A percentile compares a stretch with the other conserved stretches of the same genome.
These are phyloP conservation scores for Sparidentex hasta DNA, from an alignment of 2,797 vertebrate species.

Conservation along the genomic window DNA sequence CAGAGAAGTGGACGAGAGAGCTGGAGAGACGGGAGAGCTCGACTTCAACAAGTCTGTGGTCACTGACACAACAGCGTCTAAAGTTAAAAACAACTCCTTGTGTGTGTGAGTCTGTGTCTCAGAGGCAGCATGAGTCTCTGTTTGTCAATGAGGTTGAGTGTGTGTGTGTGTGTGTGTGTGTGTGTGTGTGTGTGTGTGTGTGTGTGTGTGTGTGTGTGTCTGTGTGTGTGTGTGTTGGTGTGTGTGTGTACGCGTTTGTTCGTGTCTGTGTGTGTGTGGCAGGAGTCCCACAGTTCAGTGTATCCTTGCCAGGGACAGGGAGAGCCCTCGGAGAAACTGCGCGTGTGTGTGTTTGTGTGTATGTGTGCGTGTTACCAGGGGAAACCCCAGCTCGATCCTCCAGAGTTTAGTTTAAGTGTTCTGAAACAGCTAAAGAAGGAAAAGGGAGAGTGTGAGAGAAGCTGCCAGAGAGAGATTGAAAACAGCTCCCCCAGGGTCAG, in stretches of 20 bases:
- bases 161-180: not conserved
- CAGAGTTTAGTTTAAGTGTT: slow-evolving; percentile 62
- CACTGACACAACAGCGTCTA: slow-evolving; percentile 18
- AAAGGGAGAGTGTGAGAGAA: slow-evolving; percentile 41
- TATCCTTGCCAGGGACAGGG: slow-evolving; percentile 69
- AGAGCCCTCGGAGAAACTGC: slow-evolving; percentile 62
- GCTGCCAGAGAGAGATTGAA: slow-evolving; percentile 31
- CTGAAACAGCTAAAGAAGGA: slow-evolving; percentile 36
- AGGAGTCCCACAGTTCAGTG: slow-evolving; percentile 62
- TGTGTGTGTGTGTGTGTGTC: slow-evolving; percentile 21
- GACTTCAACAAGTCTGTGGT: slow-evolving; percentile 14
- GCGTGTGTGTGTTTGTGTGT: slow-evolving; percentile 32
- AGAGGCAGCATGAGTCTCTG: slow-evolving; percentile 3
- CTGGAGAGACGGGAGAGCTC: not conserved
- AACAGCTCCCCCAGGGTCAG: slow-evolving; percentile 39
- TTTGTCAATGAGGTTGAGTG: slow-evolving; percentile 40
- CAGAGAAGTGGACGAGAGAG: slow-evolving; percentile 6
- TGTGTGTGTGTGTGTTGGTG: no score
- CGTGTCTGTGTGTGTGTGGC: slow-evolving; percentile 58
- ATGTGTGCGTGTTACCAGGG: slow-evolving; percentile 74
- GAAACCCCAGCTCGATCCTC: slow-evolving; percentile 74
- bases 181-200: slow-evolving; percentile 20
- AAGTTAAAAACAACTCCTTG: slow-evolving; percentile 31
- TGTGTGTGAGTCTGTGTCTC: slow-evolving; percentile 14
- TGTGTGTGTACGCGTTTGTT: no score